Evolutionary conservation across 1,140 invertebrate genomes (phyloP), one percentile per base, ranked within the genome.

Genomic region (Anoplophora glabripennis): DNA sequence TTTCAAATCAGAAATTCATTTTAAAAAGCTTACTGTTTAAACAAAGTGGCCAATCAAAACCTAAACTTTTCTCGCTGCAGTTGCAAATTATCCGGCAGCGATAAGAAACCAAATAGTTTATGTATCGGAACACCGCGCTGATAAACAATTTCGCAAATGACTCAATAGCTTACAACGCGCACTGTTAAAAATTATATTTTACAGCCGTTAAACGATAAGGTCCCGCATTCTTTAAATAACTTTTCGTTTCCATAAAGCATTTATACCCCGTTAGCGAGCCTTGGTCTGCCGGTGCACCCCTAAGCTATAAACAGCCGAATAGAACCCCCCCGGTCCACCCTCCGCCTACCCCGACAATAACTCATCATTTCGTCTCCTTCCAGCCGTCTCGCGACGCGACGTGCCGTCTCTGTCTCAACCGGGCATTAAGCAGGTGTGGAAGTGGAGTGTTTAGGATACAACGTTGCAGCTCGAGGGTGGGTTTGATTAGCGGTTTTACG

Each of bases 401-500:
- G n/a, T 28, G 21, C 21, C 21, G 5, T 28, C 21, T 28, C 21
- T 28, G 21, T 28, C 21, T 28, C 21, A 45, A 59, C 56, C 62
- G 59, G 63, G 63, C 36, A 52, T 52, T 38, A 52, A 52, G 60
- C 64, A 65, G 64, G 64, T 65, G 64, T 63, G 56, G 64, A 28
- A 65, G 57, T 65, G 60, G 60, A 58, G 60, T 65, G 64, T 65
- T 65, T 65, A 63, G 60, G 49, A 63, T 58, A 59, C 56, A 63
- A 48, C 47, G 56, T 63, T 51, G 53, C 46, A 59, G 64, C 64
- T 65, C 60, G 64, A 65, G 64, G 64, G 64, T 65, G 64, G 57
- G 64, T 65, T 65, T 65, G 64, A 65, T 65, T 65, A 65, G 59
- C 56, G 56, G 63, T 61, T 65, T 62, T 61, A 58, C 61, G 61